These are phyloP conservation scores for Mandrillus leucophaeus DNA, from an alignment of 2,113 vertebrate species.

Conservation along the genomic window DNA sequence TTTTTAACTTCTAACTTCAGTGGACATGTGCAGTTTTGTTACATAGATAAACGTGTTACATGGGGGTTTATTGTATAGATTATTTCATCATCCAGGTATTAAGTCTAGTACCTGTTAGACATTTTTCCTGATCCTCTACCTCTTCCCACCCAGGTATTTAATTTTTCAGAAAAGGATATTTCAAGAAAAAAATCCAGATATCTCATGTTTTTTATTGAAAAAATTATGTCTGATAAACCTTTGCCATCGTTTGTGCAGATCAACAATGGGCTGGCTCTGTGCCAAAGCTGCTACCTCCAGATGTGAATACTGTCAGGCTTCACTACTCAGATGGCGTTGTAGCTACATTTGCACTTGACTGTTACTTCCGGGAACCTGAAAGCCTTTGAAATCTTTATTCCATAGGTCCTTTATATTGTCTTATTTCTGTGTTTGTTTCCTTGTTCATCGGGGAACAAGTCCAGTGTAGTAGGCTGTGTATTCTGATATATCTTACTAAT, in stretches of 20 bases:
- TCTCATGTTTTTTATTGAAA: neutral
- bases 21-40: neutral
- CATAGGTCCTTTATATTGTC: neutral
- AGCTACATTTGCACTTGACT: accelerated
- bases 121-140: too few species aligned
- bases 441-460: neutral
- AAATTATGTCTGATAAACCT: neutral
- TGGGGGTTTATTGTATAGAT: too few species aligned
- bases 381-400: neutral
- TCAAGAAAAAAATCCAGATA: neutral
- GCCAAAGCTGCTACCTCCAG: neutral
- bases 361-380: neutral
- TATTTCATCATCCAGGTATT: too few species aligned
- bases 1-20: neutral
- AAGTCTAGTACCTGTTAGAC: too few species aligned
- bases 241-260: neutral
- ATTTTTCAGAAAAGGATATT: neutral
- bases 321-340: accelerated
- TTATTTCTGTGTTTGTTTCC: neutral
- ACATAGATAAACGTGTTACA: too few species aligned
- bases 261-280: neutral
- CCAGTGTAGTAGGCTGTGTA: neutral
- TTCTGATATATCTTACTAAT: conserved; percentile 2
- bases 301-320: accelerated
- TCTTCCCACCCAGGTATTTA: too few species aligned